These are phyloP conservation scores for Heliornis fulica DNA, from an alignment of 2,113 vertebrate genomes.

Conservation along the genomic window DNA sequence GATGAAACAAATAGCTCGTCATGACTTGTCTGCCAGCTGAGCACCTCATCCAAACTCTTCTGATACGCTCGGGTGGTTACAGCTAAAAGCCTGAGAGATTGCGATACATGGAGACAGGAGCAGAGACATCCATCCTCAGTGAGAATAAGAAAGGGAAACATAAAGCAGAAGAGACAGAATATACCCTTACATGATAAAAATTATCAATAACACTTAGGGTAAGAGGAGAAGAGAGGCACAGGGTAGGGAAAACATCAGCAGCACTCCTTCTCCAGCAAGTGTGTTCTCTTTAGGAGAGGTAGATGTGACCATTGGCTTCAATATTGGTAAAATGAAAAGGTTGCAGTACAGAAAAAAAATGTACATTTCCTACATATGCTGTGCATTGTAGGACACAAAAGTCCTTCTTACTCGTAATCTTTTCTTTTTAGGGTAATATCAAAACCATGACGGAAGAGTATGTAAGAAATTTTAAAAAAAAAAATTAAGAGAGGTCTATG, in stretches of 20 bases:
- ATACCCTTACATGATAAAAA: background rate
- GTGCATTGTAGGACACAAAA: background rate
- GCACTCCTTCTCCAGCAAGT: background rate
- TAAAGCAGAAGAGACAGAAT: background rate
- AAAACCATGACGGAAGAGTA: background rate
- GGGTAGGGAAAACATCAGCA: fast-evolving
- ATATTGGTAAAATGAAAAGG: background rate
- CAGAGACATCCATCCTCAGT: background rate
- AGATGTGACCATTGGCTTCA: background rate
- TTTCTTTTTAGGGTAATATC: background rate
- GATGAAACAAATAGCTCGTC: background rate
- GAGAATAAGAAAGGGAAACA: background rate
- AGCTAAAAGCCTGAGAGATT: background rate
- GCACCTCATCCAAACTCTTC: background rate
- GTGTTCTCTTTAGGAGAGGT: background rate
- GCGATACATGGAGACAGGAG: background rate
- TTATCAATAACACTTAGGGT: background rate
- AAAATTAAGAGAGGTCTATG: background rate
- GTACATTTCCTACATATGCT: background rate
- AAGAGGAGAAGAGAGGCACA: background rate
- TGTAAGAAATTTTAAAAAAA: background rate
- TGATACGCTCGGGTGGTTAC: fast-evolving
- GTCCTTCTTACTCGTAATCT: background rate
- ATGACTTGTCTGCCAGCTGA: background rate
- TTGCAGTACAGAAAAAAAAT: background rate